Evolutionary conservation across 2,113 vertebrate species (phyloP), one percentile per base, ranked within the genome.

Genomic region (Rhegmatorhina hoffmannsi): DNA sequence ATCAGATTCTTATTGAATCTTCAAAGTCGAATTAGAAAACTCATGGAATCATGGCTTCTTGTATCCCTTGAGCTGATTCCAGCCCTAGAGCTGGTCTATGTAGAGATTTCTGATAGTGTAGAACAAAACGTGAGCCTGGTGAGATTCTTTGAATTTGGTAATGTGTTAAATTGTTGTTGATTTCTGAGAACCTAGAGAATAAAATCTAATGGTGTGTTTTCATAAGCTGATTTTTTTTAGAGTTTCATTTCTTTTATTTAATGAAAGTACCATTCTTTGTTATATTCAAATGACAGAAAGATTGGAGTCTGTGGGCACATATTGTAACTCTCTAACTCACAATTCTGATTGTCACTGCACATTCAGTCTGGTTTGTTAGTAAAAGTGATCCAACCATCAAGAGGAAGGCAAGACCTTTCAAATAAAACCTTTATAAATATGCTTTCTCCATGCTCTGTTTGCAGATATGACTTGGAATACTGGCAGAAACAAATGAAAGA

Each of bases 401-500:
- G 21, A 91, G 26, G 18, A 85, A 83, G 31, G 36, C 46, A 79
- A 95, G 20, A 73, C 2, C 16, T 87, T 73, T 43, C 55, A 86
- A 90, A 89, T n/a, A 80, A 81, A 88, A 46, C 16, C 14, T 89
- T 64, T 77, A 40, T 66, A 94, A 72, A 56, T 24, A 43, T 26
- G 7, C 76, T 87, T 84, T 89, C 14, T 55, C 20, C 4, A 3
- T 76, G 17, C 36, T 92, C 21, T 49, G 6, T 69, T 88, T 94
- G 46, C n/a, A 89, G 63, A 76, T 85, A 53, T 55, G 12, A 36
- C 46, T 87, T 91, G 60, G 64, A 95, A 91, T 17, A 49, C 21
- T 82, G 43, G 46, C 29, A 83, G 80, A 90, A 80, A 56, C 18
- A 83, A 52, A 91, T 40, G 25, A 89, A 93, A 92, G 62, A 63